Conservation (phyloP, 2,113 vertebrate species). For the Charina bottae region DNA sequence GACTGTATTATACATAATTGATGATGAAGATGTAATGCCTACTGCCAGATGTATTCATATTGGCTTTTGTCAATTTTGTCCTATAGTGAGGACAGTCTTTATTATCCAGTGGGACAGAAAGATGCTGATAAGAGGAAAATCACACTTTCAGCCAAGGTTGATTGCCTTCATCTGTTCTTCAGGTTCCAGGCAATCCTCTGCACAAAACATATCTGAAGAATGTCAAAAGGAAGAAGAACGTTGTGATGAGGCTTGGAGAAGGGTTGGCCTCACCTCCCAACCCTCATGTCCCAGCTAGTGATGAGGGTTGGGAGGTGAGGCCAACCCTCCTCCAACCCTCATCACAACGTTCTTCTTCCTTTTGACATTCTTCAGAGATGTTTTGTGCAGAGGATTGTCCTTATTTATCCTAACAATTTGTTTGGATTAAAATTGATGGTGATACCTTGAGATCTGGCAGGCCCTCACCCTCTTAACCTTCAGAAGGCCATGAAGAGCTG, state of each 20-base stretch:
- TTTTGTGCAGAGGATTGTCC: background rate
- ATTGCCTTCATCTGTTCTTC: background rate
- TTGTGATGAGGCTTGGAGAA: background rate
- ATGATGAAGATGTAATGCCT: background rate
- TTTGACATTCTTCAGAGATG: background rate
- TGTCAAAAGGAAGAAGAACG: background rate
- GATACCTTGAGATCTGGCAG: background rate
- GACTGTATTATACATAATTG: background rate
- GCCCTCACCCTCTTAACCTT: background rate
- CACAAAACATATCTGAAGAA: background rate
- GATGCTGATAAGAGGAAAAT: background rate
- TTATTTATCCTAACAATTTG: background rate
- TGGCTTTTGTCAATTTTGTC: background rate
- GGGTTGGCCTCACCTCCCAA: background rate
- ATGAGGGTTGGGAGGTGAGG: background rate
- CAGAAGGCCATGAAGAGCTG: background rate
- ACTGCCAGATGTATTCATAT: background rate
- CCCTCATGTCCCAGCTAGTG: too few species aligned
- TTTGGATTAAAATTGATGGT: background rate
- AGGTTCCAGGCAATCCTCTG: background rate
- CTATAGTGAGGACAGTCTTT: background rate
- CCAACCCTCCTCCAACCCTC: background rate
- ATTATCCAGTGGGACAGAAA: too few species aligned
- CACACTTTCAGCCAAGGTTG: background rate
- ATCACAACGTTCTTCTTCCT: background rate